Percentiles rank a stretch among this genome's conserved stretches.
phyloP scores from a whole-genome alignment of 2,888 invertebrate species.

The Xanthorhoe designata region DNA sequence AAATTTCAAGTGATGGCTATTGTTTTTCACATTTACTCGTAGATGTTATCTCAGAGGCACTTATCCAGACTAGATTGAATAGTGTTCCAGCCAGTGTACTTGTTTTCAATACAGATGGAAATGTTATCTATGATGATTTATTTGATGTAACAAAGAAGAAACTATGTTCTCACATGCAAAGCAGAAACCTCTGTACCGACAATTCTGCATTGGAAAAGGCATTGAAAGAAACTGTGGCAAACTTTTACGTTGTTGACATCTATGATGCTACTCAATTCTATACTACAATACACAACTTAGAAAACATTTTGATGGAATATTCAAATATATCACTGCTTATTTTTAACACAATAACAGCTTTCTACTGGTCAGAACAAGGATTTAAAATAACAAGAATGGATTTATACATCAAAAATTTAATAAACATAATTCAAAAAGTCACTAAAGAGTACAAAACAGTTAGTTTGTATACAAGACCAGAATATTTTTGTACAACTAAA shows the following conservation, averaged over 20 bases:
- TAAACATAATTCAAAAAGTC: conserved; percentile 71
- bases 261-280: conserved; percentile 74
- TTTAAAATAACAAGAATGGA: conserved; percentile 80
- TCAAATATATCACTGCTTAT: conserved; percentile 70
- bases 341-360: conserved; percentile 77
- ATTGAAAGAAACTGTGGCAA: conserved; percentile 53
- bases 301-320: conserved; percentile 67
- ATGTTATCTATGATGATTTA: conserved; percentile 61
- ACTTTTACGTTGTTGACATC: conserved; percentile 66
- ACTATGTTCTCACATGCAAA: conserved; percentile 31
- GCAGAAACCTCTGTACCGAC: conserved; percentile 18
- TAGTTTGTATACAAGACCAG: conserved; percentile 82
- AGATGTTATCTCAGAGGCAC: conserved; percentile 68
- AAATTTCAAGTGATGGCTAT: conserved; percentile 62
- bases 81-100: conserved; percentile 66
- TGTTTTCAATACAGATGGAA: conserved; percentile 75
- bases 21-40: conserved; percentile 58
- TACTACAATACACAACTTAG: conserved; percentile 73
- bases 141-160: conserved; percentile 49
- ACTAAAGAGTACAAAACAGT: conserved; percentile 79
- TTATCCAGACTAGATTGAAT: conserved; percentile 57
- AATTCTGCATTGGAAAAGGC: conserved; percentile 42
- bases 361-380: conserved; percentile 83
- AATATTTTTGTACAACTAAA: conserved; percentile 77
- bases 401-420: conserved; percentile 75